Conservation (phyloP, 2,797 vertebrate species). For the Sebastes vulpes region DNA sequence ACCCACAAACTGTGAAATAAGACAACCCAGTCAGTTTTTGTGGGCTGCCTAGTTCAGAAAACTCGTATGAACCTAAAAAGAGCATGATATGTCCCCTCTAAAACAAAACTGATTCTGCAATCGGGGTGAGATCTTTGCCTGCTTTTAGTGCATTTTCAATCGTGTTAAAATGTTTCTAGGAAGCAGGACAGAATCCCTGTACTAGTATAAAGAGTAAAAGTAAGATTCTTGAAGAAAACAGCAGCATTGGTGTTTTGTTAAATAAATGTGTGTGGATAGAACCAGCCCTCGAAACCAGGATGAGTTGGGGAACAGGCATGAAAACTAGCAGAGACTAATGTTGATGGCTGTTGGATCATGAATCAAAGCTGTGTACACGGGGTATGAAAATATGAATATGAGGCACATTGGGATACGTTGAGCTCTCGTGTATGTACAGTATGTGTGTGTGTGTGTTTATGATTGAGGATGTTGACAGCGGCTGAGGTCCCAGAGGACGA, state of each 20-base stretch:
- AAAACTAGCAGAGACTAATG: background rate
- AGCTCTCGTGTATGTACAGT: background rate
- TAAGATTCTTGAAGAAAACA: background rate
- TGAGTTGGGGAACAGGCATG: background rate
- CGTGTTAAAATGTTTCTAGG: background rate
- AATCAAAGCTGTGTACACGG: conserved; percentile 28
- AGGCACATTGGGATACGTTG: background rate
- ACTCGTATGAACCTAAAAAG: no score
- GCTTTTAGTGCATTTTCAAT: background rate
- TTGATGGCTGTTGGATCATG: background rate
- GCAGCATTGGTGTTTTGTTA: background rate
- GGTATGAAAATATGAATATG: conserved; percentile 25
- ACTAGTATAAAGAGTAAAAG: background rate
- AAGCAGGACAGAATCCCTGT: background rate
- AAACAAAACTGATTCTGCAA: background rate
- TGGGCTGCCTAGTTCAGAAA: no score
- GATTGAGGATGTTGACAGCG: conserved; percentile 27
- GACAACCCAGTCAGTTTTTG: no score
- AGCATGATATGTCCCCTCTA: no score
- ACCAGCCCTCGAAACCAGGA: background rate
- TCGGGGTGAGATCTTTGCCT: background rate
- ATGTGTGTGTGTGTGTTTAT: background rate
- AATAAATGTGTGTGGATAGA: background rate
- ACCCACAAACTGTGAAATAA: no score
- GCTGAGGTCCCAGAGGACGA: conserved; percentile 41